Evolutionary conservation across 2,797 vertebrate species (phyloP).

Genomic region (Gephyroberyx darwinii): DNA sequence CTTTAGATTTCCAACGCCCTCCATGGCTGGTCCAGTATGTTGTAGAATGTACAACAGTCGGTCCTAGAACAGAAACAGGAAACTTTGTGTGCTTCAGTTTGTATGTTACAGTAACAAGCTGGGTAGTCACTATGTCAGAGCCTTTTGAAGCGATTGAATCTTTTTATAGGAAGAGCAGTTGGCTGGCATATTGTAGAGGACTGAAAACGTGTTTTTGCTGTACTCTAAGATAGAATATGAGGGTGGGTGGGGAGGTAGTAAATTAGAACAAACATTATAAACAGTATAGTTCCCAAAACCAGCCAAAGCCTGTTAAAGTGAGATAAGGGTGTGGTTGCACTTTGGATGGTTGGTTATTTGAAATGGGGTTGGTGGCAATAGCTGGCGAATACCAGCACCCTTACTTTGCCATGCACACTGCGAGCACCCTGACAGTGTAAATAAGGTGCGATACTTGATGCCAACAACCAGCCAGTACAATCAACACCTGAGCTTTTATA

Average conservation of each 20-base stretch:
- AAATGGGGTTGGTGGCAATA: constrained; percentile 74
- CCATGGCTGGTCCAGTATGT: constrained; percentile 70
- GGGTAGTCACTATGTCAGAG: constrained; percentile 66
- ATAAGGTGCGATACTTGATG: constrained; percentile 61
- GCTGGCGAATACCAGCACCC: constrained; percentile 62
- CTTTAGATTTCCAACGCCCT: constrained; percentile 71
- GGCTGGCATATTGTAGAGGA: constrained; percentile 61
- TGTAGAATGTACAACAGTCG: constrained; percentile 75
- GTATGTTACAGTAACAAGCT: constrained; percentile 69
- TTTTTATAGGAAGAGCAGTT: constrained; percentile 53
- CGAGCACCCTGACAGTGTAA: constrained; percentile 69
- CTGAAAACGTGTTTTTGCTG: constrained; percentile 59
- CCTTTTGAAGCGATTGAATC: constrained; percentile 60
- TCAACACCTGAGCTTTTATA: constrained; percentile 80
- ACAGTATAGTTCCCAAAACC: constrained; percentile 71
- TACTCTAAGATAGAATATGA: constrained; percentile 65
- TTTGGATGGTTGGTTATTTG: constrained; percentile 61
- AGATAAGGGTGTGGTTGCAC: constrained; percentile 72
- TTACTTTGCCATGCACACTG: constrained; percentile 74
- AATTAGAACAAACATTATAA: constrained; percentile 72
- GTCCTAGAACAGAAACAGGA: constrained; percentile 71
- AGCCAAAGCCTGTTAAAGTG: constrained; percentile 77
- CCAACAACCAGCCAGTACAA: constrained; percentile 78
- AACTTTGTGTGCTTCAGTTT: constrained; percentile 68
- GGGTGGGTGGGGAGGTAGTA: constrained; percentile 64